These are phyloP conservation scores for Parus major DNA, from an alignment of 2,113 vertebrate genomes.

Conservation along the genomic window DNA sequence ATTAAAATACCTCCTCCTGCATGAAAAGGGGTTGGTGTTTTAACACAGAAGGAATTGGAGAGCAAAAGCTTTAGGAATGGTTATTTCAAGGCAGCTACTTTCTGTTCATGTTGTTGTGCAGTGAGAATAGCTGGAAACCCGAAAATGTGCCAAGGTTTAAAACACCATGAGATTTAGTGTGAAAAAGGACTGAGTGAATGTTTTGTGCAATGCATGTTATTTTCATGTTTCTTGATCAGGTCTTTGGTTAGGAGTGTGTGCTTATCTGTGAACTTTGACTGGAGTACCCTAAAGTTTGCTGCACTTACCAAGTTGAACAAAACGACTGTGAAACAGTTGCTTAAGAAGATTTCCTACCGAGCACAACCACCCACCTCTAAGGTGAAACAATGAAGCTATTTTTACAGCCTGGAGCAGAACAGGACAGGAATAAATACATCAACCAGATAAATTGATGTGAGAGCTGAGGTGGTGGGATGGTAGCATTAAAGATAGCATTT, in stretches of 20 bases:
- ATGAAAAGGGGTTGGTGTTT: not conserved
- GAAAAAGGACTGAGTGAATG: slow-evolving; percentile 4
- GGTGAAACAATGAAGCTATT: slow-evolving; percentile 36
- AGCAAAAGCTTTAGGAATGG: not conserved
- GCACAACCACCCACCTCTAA: not conserved
- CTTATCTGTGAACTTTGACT: not conserved
- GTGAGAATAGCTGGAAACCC: slow-evolving; percentile 52
- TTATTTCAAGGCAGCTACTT: slow-evolving; percentile 44
- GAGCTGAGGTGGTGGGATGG: slow-evolving; percentile 44
- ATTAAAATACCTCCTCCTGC: not conserved
- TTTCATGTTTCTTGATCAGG: not conserved
- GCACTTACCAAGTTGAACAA: not conserved
- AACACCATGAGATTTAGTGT: slow-evolving; percentile 40
- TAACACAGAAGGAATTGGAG: not conserved
- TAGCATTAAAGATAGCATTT: slow-evolving; percentile 55
- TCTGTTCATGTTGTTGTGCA: slow-evolving; percentile 23
- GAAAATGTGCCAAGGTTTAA: slow-evolving; percentile 62
- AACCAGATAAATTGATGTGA: slow-evolving; percentile 41
- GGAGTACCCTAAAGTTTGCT: not conserved
- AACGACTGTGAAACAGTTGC: not conserved
- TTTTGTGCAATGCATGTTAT: not conserved
- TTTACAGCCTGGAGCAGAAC: slow-evolving; percentile 8
- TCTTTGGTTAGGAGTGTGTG: not conserved
- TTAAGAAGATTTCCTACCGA: not conserved
- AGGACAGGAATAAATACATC: slow-evolving; percentile 49